Base-by-base conservation (phyloP, 2,888 invertebrate genomes). In the Nephrotoma appendiculata region DNA sequence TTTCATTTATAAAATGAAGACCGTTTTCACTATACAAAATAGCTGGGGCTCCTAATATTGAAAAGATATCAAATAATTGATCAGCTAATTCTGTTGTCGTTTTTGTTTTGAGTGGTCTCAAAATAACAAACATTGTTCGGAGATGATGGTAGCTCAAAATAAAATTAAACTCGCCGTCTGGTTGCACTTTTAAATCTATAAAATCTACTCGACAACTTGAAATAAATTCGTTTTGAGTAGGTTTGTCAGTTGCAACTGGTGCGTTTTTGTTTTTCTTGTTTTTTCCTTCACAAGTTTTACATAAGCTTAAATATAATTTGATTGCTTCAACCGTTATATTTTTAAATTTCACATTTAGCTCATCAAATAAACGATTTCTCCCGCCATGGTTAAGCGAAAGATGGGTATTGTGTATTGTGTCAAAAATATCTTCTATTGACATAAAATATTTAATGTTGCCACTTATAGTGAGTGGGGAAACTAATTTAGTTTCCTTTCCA, bases 221-320 rank as follows among this genome's bases (percentile, higher is more conserved):
- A n/a, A n/a, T n/a, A n/a, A n/a, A n/a, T n/a, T n/a, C n/a, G n/a
- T n/a, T n/a, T n/a, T n/a, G n/a, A n/a, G n/a, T n/a, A n/a, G n/a
- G n/a, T n/a, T n/a, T n/a, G n/a, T n/a, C n/a, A n/a, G n/a, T n/a
- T n/a, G n/a, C n/a, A n/a, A n/a, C n/a, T 85, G 9, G 3, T 57
- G 57, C 84, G 86, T 83, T 57, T 87, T 83, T 44, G 45, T 41
- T 9, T 43, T 41, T 15, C 12, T 86, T 88, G 4, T 5, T 57
- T 52, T 86, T 88, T 11, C 43, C 41, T 15, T 57, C 11, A 42
- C 41, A 87, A 11, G 57, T 12, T 57, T 43, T 31, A 44, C 84
- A 86, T n/a, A 86, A 57, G n/a, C 57, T 87, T 84, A 88, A 87
- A 86, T 88, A 88, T 41, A 87, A 86, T 5, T 48, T 85, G 6